Base-by-base conservation (phyloP, 2,888 invertebrate species). In the Therioaphis trifolii region DNA sequence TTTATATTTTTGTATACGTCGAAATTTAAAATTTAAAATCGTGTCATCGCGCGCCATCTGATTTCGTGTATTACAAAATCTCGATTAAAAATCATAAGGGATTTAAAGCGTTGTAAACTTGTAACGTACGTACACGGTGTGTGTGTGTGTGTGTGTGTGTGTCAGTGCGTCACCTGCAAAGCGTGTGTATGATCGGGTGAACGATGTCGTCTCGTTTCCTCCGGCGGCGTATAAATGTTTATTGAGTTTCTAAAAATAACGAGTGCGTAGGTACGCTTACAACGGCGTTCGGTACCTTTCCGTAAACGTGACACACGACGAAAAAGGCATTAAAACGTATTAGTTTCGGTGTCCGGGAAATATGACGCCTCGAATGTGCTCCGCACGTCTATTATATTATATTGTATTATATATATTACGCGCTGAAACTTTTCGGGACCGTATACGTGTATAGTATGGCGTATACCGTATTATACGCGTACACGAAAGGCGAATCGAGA, bases 341-440 rank as follows among this genome's bases (percentile, higher is more conserved):
- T 58, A 43, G 12, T 24, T 12, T n/a, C n/a, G n/a, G n/a, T n/a
- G n/a, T n/a, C 0, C 4, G 58, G 43, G 21, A 27, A 46, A 61
- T 43, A 61, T 18, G 24, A 74, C 4, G 18, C 27, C 9, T 24
- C 27, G 21, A 63, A 66, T 77, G 21, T 66, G 15, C 66, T 49
- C 35, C 21, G 49, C 63, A 63, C 63, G 1, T 66, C 9, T 66
- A 76, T 76, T 63, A 40, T 40, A 43, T n/a, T n/a, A n/a, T 43
- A 43, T 43, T 43, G 11, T 43, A 43, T 43, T 43, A 43, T 43
- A 43, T n/a, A 55, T 55, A 63, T 29, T 46, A 9, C n/a, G 27
- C 46, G 21, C 66, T 49, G 35, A 21, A 77, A 77, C 49, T 77
- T 77, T 77, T 4, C 29, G 14, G 35, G n/a, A 46, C 18, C 4